These are phyloP conservation scores for Bombus waltoni DNA, from an alignment of 1,140 invertebrate genomes.

Conservation along the genomic window DNA sequence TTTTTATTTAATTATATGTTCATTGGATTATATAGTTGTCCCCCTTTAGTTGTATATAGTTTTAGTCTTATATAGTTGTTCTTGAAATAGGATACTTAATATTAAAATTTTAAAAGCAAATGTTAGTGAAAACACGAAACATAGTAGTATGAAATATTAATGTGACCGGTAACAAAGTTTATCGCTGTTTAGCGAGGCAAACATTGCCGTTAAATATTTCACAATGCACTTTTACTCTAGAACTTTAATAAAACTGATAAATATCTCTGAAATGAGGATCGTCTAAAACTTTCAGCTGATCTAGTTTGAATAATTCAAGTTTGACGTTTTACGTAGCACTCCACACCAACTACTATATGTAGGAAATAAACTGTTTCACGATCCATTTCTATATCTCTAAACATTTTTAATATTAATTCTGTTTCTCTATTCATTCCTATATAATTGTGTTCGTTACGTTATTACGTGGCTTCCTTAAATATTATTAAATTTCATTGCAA, in stretches of 20 bases:
- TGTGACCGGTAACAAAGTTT: background rate
- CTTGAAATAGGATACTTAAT: background rate
- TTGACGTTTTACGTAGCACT: background rate
- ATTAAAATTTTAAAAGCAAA: background rate
- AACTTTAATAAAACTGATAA: background rate
- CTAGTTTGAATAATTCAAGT: background rate
- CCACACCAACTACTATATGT: background rate
- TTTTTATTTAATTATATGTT: no score
- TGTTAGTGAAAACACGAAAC: background rate
- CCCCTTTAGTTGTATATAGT: no score
- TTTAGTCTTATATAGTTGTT: background rate
- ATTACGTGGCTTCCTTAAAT: background rate
- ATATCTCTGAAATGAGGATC: background rate
- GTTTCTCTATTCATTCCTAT: background rate
- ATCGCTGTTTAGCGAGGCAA: background rate
- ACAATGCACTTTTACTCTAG: background rate
- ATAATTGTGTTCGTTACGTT: background rate
- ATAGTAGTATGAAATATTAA: background rate
- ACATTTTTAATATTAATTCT: background rate
- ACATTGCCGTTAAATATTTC: background rate
- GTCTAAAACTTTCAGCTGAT: background rate
- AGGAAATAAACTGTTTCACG: background rate
- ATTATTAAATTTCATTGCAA: background rate
- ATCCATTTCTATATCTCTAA: background rate
- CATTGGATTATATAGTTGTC: no score